These are phyloP conservation scores for Eupithecia insigniata DNA, from an alignment of 2,888 invertebrate genomes.

Conservation along the genomic window DNA sequence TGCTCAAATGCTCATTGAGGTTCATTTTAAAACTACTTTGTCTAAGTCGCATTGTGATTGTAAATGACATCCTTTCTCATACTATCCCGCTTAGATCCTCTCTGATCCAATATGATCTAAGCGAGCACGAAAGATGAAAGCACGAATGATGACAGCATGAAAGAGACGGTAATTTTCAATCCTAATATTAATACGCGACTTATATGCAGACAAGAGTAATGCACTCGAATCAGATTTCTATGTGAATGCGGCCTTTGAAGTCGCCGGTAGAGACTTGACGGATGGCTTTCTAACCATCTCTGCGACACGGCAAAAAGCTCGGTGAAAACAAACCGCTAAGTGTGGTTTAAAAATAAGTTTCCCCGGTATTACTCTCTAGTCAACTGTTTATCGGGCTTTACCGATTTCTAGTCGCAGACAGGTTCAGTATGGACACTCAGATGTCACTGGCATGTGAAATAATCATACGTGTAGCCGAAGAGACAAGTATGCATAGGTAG, in stretches of 20 bases:
- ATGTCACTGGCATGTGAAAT: conserved; percentile 18
- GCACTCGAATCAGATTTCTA: conserved; percentile 12
- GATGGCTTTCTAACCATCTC: conserved; percentile 81
- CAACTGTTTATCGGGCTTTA: conserved; percentile 54
- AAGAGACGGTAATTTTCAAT: too few relatives aligned
- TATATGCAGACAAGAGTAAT: neutral
- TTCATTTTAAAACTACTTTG: neutral
- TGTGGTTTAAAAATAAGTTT: conserved; percentile 75
- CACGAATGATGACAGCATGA: too few relatives aligned
- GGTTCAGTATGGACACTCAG: conserved; percentile 27
- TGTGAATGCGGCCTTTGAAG: conserved; percentile 62
- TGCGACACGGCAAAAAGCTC: conserved; percentile 71
- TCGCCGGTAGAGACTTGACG: conserved; percentile 74
- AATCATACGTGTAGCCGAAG: neutral
- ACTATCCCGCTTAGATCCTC: too few relatives aligned
- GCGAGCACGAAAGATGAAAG: too few relatives aligned
- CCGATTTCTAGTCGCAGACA: conserved; percentile 50
- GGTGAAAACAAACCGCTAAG: conserved; percentile 77
- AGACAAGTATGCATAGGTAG: too few relatives aligned
- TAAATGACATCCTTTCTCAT: too few relatives aligned
- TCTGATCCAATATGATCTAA: too few relatives aligned
- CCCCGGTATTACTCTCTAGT: conserved; percentile 50
- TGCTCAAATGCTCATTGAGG: too few relatives aligned
- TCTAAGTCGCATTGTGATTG: too few relatives aligned
- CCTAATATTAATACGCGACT: too few relatives aligned